phyloP scores from a whole-genome alignment of 2,888 invertebrate genomes.

The Drosophila histrio region DNA sequence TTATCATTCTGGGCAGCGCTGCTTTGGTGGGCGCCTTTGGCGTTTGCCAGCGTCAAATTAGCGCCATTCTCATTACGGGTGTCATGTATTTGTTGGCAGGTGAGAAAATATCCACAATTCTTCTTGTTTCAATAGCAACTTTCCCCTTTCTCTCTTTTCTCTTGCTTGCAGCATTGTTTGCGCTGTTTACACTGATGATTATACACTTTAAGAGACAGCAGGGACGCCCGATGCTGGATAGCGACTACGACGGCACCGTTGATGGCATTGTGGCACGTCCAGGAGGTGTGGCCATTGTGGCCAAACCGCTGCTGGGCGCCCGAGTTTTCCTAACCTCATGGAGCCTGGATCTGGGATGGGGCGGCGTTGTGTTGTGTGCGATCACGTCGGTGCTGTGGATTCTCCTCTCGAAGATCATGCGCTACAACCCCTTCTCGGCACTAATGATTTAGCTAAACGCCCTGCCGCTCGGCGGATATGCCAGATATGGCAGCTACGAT shows the following conservation, averaged over 20 bases:
- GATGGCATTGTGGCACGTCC: conserved; percentile 89
- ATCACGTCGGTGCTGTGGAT: conserved; percentile 94
- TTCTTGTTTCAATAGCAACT: not conserved
- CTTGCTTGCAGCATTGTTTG: conserved; percentile 90
- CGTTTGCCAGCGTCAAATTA: conserved; percentile 95
- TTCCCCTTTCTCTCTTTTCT: not conserved
- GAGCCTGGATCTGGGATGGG: conserved; percentile 94
- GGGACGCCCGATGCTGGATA: conserved; percentile 87
- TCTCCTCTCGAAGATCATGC: conserved; percentile 94
- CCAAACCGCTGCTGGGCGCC: conserved; percentile 87
- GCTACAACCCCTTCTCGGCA: conserved; percentile 92
- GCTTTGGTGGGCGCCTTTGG: conserved; percentile 95
- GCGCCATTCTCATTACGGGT: conserved; percentile 96
- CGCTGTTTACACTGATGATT: conserved; percentile 95
- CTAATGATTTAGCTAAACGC: conserved; percentile 86
- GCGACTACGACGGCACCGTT: conserved; percentile 88
- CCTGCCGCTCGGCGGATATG: conserved; percentile 74
- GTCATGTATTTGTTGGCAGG: conserved; percentile 97
- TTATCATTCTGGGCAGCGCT: conserved; percentile 94
- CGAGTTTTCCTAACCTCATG: conserved; percentile 91
- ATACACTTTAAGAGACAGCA: conserved; percentile 95
- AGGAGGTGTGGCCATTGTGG: conserved; percentile 85
- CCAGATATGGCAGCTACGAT: conserved; percentile 49
- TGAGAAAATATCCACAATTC: conserved; percentile 83
- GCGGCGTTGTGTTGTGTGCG: conserved; percentile 92